phyloP scores from a whole-genome alignment of 2,113 vertebrate species.

The Scatophagus argus region DNA sequence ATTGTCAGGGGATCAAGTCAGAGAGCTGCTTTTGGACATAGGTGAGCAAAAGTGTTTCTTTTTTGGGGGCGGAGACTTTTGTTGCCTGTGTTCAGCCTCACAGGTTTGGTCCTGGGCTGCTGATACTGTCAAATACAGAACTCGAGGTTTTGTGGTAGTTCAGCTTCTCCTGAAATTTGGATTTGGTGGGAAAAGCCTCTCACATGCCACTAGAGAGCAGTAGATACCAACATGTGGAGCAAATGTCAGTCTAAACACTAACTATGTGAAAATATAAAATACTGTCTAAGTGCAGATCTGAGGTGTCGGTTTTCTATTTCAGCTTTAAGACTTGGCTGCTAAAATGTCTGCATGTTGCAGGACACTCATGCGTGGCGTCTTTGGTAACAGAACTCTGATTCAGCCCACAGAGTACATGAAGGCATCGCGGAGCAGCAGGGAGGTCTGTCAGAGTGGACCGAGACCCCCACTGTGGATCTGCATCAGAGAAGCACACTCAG shows the following conservation, averaged over 20 bases:
- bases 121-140: neutral
- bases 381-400: conserved; percentile 30
- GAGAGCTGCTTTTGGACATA: conserved; percentile 68
- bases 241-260: neutral
- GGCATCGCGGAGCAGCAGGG: conserved; percentile 20
- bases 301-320: conserved; percentile 1
- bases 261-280: neutral
- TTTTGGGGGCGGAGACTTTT: neutral
- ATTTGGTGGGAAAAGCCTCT: too few relatives aligned
- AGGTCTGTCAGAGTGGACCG: conserved; percentile 63
- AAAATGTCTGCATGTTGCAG: neutral
- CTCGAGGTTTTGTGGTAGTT: neutral
- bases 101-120: neutral
- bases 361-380: neutral
- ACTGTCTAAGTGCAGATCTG: neutral
- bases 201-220: conserved; percentile 56
- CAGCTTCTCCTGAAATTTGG: too few relatives aligned
- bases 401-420: conserved; percentile 72
- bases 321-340: neutral
- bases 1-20: conserved; percentile 78
- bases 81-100: neutral
- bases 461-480: conserved; percentile 19
- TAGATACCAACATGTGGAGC: conserved; percentile 17
- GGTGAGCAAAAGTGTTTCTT: conserved; percentile 74
- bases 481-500: neutral